Percentiles rank a stretch among this genome's conserved stretches.
Conservation (phyloP, 2,113 vertebrate species). For the Peromyscus californicus region DNA sequence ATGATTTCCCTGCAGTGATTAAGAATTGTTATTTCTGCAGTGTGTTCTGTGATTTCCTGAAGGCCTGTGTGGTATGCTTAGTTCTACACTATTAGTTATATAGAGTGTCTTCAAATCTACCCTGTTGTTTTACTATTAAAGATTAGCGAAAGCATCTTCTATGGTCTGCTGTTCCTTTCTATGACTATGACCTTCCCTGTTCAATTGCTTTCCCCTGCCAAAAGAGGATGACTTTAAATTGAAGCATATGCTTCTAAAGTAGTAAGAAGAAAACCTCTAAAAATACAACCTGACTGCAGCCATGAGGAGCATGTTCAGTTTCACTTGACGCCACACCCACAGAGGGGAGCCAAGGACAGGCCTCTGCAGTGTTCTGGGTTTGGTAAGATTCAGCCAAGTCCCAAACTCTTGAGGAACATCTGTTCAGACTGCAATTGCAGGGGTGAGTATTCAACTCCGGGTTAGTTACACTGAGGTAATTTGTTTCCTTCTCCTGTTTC, state of each 20-base stretch:
- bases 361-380: conserved; percentile 48
- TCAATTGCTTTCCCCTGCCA: not conserved
- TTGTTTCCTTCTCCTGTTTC: conserved; percentile 65
- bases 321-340: not conserved
- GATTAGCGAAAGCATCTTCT: conserved; percentile 44
- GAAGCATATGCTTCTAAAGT: conserved; percentile 14
- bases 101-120: conserved; percentile 12
- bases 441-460: conserved; percentile 46
- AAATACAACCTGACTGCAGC: conserved; percentile 34
- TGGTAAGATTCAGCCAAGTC: conserved; percentile 70
- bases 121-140: conserved; percentile 47
- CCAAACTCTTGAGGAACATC: conserved; percentile 68
- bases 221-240: conserved; percentile 29
- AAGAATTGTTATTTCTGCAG: conserved; percentile 54
- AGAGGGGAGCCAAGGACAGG: conserved; percentile 68
- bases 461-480: conserved; percentile 49
- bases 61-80: conserved; percentile 36
- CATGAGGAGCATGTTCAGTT: conserved; percentile 47
- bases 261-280: conserved; percentile 54
- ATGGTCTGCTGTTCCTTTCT: not conserved
- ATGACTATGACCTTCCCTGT: not conserved
- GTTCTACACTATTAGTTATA: conserved; percentile 71
- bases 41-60: conserved; percentile 51
- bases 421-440: conserved; percentile 65
- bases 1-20: conserved; percentile 64